These are phyloP conservation scores for Andrena bicolor DNA, from an alignment of 2,888 invertebrate genomes.

Conservation along the genomic window DNA sequence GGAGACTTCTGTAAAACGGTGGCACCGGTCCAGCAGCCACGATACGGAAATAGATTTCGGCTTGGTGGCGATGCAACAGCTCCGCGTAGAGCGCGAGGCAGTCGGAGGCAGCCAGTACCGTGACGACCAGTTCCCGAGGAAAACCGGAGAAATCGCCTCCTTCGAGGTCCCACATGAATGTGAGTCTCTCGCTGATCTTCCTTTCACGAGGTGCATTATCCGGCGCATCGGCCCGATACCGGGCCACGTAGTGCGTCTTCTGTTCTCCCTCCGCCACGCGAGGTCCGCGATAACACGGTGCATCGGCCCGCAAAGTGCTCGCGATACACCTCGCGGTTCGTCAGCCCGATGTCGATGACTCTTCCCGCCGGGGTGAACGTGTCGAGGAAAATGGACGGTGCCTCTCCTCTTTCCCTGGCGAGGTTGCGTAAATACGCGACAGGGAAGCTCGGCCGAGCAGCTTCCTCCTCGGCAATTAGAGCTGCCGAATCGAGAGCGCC, in stretches of 20 bases:
- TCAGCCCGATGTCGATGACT: not conserved
- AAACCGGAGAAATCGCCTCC: slow-evolving; percentile 75
- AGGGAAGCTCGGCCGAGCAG: not conserved
- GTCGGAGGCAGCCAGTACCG: slow-evolving; percentile 73
- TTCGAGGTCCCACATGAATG: slow-evolving; percentile 79
- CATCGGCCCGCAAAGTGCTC: slow-evolving; percentile 46
- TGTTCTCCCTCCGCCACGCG: slow-evolving; percentile 16
- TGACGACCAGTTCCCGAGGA: slow-evolving; percentile 76
- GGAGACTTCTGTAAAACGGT: slow-evolving; percentile 81
- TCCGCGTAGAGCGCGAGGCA: slow-evolving; percentile 59
- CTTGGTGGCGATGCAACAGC: slow-evolving; percentile 69
- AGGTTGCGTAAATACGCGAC: not conserved
- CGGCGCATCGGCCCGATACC: slow-evolving; percentile 26
- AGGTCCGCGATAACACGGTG: slow-evolving; percentile 32
- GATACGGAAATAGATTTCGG: slow-evolving; percentile 78
- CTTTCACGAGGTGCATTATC: slow-evolving; percentile 53
- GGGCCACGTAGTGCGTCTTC: slow-evolving; percentile 42
- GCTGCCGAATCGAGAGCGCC: not conserved
- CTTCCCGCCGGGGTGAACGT: not conserved
- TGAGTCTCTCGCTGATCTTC: slow-evolving; percentile 74
- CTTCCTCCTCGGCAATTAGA: slow-evolving; percentile 7
- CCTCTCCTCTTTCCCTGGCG: not conserved
- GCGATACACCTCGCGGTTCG: not conserved
- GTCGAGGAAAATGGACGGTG: slow-evolving; percentile 4
- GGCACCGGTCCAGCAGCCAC: slow-evolving; percentile 82